These are phyloP conservation scores for Caradrina kadenii DNA, from an alignment of 2,888 invertebrate species.

Conservation along the genomic window DNA sequence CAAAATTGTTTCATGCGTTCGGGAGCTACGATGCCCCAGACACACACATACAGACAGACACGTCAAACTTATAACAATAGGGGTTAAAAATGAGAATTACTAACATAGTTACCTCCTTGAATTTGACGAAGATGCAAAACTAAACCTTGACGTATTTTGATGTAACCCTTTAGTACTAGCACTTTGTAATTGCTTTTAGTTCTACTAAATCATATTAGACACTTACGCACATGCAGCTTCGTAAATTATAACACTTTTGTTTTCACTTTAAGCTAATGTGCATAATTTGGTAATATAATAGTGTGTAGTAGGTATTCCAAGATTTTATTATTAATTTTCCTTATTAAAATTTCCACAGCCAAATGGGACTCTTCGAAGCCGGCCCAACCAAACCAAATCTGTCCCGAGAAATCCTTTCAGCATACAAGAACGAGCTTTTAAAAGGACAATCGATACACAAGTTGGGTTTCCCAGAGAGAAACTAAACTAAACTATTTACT, in stretches of 20 bases:
- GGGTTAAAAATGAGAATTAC: too few species aligned
- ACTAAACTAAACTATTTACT: conserved; percentile 67
- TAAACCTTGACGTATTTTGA: not conserved
- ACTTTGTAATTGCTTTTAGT: conserved; percentile 42
- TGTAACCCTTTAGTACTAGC: not conserved
- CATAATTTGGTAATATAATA: not conserved
- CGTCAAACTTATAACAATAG: too few species aligned
- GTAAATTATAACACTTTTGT: not conserved
- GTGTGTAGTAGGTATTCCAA: not conserved
- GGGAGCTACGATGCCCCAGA: too few species aligned
- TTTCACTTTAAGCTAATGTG: not conserved
- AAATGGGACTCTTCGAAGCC: conserved; percentile 88
- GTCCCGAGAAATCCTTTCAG: conserved; percentile 85
- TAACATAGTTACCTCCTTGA: too few species aligned
- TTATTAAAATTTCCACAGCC: conserved; percentile 67
- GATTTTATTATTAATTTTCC: not conserved
- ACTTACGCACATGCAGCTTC: conserved; percentile 19
- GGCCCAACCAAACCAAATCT: conserved; percentile 86
- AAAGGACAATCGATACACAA: conserved; percentile 84
- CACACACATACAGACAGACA: too few species aligned
- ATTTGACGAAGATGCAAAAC: too few species aligned
- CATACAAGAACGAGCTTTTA: conserved; percentile 88
- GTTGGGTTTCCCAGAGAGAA: conserved; percentile 77
- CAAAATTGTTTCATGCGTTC: too few species aligned
- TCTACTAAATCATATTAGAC: conserved; percentile 18